Conservation (phyloP, 2,797 vertebrate genomes). For the Selene dorsalis region DNA sequence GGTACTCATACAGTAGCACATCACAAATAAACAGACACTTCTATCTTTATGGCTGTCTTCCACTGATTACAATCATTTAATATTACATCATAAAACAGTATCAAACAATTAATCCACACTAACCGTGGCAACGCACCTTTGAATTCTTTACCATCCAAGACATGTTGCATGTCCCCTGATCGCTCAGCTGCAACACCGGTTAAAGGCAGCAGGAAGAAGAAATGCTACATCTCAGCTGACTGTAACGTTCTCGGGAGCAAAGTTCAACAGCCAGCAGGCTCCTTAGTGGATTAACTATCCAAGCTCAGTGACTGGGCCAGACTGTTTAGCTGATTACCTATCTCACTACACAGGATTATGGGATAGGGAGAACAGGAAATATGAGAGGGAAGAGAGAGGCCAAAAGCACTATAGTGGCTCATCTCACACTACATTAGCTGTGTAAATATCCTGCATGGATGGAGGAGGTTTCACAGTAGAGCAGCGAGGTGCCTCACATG, state of each 20-base stretch:
- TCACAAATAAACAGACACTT: background rate
- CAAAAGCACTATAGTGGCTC: background rate
- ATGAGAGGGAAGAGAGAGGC: background rate
- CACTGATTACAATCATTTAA: background rate
- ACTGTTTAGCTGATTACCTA: conserved; percentile 72
- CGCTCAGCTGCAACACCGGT: conserved; percentile 51
- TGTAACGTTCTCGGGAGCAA: conserved; percentile 68
- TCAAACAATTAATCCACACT: background rate
- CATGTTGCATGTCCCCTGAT: conserved; percentile 72
- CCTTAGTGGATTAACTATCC: conserved; percentile 68
- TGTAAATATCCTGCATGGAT: background rate
- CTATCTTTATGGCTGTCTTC: background rate
- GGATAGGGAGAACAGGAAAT: conserved; percentile 3
- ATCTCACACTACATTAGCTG: conserved; percentile 18
- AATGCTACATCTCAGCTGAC: conserved; percentile 39
- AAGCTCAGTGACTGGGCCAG: conserved; percentile 50
- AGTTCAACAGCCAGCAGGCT: conserved; percentile 78
- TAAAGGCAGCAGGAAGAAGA: conserved; percentile 55
- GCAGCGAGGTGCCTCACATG: background rate
- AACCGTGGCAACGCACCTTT: background rate
- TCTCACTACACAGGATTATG: conserved; percentile 65
- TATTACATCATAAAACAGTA: background rate
- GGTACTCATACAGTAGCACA: background rate
- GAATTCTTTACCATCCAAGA: conserved; percentile 78
- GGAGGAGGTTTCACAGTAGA: background rate